A percentile compares a stretch with the other conserved stretches of the same genome.
phyloP scores from a whole-genome alignment of 2,797 vertebrate species.

The Distichodus sexfasciatus region DNA sequence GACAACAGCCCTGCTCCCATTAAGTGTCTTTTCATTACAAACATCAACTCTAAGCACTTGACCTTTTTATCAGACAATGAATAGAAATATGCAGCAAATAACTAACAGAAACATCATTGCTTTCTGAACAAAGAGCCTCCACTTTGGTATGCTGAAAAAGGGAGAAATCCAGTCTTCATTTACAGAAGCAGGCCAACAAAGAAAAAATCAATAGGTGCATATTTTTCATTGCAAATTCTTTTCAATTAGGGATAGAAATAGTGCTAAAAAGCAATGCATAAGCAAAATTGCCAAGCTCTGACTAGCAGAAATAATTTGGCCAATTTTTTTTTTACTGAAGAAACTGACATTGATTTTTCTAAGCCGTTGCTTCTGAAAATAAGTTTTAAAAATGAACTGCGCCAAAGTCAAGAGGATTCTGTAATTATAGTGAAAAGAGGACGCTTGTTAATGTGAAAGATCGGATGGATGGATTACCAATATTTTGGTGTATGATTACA shows the following conservation, averaged over 20 bases:
- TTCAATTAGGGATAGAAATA: constrained; percentile 1
- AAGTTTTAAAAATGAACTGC: not conserved
- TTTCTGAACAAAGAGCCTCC: not conserved
- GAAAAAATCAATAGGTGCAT: not conserved
- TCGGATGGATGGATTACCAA: not conserved
- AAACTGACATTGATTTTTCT: not conserved
- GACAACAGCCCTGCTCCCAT: no score
- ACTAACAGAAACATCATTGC: not conserved
- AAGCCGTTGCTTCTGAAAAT: constrained; percentile 1
- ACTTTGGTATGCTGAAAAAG: not conserved
- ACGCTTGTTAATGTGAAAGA: not conserved
- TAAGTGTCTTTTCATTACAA: no score
- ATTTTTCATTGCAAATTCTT: constrained; percentile 10
- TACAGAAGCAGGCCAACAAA: not conserved
- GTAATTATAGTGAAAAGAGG: not conserved
- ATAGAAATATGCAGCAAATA: not conserved
- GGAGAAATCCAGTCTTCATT: not conserved
- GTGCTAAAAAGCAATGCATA: not conserved
- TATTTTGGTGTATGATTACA: not conserved
- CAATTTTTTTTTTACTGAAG: not conserved
- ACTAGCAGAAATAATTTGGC: not conserved
- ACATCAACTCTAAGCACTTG: no score
- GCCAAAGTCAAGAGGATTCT: not conserved
- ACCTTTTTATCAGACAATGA: not conserved
- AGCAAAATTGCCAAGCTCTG: not conserved